Base-by-base conservation (phyloP, 2,797 vertebrate genomes). In the Lates japonicus region DNA sequence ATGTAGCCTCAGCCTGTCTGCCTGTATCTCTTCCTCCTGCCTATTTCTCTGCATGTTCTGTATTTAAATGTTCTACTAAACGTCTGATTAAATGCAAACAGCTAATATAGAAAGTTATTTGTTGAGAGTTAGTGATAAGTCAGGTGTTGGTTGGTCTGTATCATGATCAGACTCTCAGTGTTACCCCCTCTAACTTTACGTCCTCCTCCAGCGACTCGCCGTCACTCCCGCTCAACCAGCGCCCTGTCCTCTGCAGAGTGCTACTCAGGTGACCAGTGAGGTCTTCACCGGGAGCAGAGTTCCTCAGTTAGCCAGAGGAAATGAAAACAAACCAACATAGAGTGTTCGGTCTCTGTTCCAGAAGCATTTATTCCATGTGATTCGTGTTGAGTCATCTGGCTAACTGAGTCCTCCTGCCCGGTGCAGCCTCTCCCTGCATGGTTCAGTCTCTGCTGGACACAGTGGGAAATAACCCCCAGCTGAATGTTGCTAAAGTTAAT, bases 181-280 rank as follows among this genome's bases (percentile, higher is more conserved):
- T 60, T 61, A 17, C 85, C 44, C 52, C 93, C 90, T 94, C 94
- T 93, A 94, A 95, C 95, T 94, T 22, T 66, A 92, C 91, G 95
- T 96, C 96, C 94, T 68, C 76, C 86, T 73, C 10, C 96, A 98
- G 97, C 95, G 78, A 97, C 96, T 92, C 96, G 96, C 86, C 97
- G 96, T 85, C 97, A 98, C 95, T 98, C 97, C 92, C 97, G 97
- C 82, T 98, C 97, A 76, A 98, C 97, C 96, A 97, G 97, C 90
- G 97, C 97, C 85, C 96, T 98, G 94, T 96, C 96, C 87, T 95
- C 97, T 74, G 95, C 96, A 92, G 97, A 98, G 89, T 95, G 97
- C 94, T 97, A 96, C 95, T 96, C 97, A 98, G 97, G 98, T 99
- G 97, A 98, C 93, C 74, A 92, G n/a, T 1, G 16, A 41, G 17